Base-by-base conservation (phyloP, 2,113 vertebrate species). In the Vimba vimba region DNA sequence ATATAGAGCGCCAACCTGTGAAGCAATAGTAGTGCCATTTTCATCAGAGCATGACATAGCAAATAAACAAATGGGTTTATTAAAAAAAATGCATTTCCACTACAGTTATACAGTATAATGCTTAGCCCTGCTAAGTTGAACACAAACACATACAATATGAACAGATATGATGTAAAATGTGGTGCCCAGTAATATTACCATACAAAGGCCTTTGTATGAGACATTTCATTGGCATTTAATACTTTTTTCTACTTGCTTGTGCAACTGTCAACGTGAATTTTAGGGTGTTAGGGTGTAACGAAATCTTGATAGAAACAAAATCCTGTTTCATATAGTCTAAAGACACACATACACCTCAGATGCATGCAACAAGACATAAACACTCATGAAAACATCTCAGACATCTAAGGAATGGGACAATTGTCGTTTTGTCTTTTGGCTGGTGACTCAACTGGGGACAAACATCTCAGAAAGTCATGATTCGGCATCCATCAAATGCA, bases 341-440 rank as follows among this genome's bases (percentile, higher is more conserved):
- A 89, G n/a, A 90, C 79, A 82, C 15, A 86, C 85, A 69, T 27
- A 81, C 64, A 64, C 62, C 43, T 82, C 43, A 82, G 59, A 64
- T 66, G 59, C 79, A 81, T 66, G 79, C 79, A 69, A 36, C 60
- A 82, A 33, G 62, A 82, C 79, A 82, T 59, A 30, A 59, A 79
- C 66, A 80, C 27, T 45, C 75, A 23, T 30, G 23, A 19, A 68
- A 76, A 84, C 88, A 87, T 66, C 64, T 86, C 69, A 0, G 39
- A 73, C 69, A 43, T 73, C 69, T 60, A 82, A 92, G 89, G 76
- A 71, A 87, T 88, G 89, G 88, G 93, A 93, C 91, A 91, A 50
- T 87, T 87, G 87, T 83, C 33, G 86, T 74, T 90, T 91, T 93
- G 93, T 93, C 90, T 90, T 92, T 89, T 88, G 88, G 93, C 93